Base-by-base conservation (phyloP, 2,113 vertebrate genomes). In the Aptenodytes patagonicus region DNA sequence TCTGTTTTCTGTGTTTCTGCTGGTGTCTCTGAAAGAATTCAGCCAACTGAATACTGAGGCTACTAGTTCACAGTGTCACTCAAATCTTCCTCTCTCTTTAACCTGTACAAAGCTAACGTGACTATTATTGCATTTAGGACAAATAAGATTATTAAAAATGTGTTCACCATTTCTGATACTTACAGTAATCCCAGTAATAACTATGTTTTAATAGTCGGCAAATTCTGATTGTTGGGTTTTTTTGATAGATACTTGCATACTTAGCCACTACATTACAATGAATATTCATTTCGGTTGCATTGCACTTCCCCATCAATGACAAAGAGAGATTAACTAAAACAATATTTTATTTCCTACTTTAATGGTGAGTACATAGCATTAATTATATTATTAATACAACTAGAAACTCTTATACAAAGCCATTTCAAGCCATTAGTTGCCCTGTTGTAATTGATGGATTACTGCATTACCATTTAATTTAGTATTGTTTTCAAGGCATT, bases 401-500 rank as follows among this genome's bases (percentile, higher is more conserved):
- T 96, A 96, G 97, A 97, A 98, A 97, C 94, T 97, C 97, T 97
- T 89, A 90, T 97, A 91, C 85, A 97, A 97, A 98, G 90, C 94
- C 95, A 97, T 98, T 98, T 97, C 94, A 92, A 97, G 79, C 92
- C 95, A 98, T 98, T 97, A 96, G 95, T 94, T 97, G 89, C 64
- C 68, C 65, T 2, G 25, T 52, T 95, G 92, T 97, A 98, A 98
- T 95, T 98, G 98, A 98, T 97, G 97, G 97, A 98, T 98, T 98
- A 97, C 83, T 95, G 89, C 95, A 97, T 98, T 98, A 98, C 89
- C 93, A 95, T 98, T 98, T 98, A 97, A 98, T 98, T 98, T 98
- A 95, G 90, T 97, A 98, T 98, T 98, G 95, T 98, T 98, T 98
- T 97, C 97, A 97, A 98, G 95, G 92, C 94, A 96, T 95, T 98